Percentiles rank a stretch among this genome's conserved stretches.
phyloP scores from a whole-genome alignment of 2,888 invertebrate genomes.

The Agrochola circellaris region DNA sequence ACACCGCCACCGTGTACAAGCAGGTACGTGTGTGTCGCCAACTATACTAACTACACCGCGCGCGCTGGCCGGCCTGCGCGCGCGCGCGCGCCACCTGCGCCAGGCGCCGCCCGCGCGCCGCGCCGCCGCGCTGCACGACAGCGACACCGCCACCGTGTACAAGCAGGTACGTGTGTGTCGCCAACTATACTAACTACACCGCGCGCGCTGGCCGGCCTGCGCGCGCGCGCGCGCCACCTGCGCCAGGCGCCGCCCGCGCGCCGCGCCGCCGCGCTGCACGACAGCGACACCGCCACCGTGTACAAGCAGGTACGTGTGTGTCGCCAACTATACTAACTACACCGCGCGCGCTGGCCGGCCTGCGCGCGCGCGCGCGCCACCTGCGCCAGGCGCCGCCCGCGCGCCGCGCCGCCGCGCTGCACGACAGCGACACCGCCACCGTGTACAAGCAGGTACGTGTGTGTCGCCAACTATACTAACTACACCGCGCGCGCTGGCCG shows the following conservation, averaged over 20 bases:
- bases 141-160: constrained; percentile 60
- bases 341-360: constrained; percentile 94
- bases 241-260: constrained; percentile 95
- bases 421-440: constrained; percentile 78
- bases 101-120: constrained; percentile 95
- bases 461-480: no score
- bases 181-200: no score
- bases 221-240: constrained; percentile 96
- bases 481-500: constrained; percentile 94
- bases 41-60: no score
- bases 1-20: constrained; percentile 58
- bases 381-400: constrained; percentile 95
- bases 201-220: constrained; percentile 94
- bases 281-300: constrained; percentile 67
- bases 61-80: constrained; percentile 95
- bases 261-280: constrained; percentile 93
- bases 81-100: constrained; percentile 95
- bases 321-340: no score
- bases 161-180: constrained; percentile 57
- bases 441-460: constrained; percentile 65
- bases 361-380: constrained; percentile 96
- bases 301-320: constrained; percentile 60
- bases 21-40: constrained; percentile 55
- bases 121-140: constrained; percentile 92
- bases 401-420: constrained; percentile 93